These are phyloP conservation scores for Ommatoiulus sabulosus DNA, from an alignment of 2,888 invertebrate genomes.

Conservation along the genomic window DNA sequence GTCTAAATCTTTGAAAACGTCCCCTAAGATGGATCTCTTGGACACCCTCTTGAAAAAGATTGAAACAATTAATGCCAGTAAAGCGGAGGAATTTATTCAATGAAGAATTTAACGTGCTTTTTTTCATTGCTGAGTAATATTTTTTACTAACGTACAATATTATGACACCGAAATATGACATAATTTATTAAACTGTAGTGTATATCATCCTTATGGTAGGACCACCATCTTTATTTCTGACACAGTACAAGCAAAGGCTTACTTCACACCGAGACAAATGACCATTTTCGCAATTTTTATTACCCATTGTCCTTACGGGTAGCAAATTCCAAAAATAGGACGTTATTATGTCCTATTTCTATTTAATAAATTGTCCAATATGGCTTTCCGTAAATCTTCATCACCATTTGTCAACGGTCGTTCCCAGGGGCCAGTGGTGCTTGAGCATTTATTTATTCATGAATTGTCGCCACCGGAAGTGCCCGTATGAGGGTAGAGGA, in stretches of 20 bases:
- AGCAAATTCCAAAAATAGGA: conserved; percentile 2
- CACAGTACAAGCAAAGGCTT: neutral
- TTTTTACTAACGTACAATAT: no score
- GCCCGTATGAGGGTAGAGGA: conserved; percentile 1
- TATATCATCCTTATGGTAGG: neutral
- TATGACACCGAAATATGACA: neutral
- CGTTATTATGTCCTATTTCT: neutral
- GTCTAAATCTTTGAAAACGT: no score
- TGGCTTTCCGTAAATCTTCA: neutral
- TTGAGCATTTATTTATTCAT: conserved; percentile 16
- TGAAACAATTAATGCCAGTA: no score
- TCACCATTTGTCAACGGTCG: neutral
- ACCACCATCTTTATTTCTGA: neutral
- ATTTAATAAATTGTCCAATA: conserved; percentile 24
- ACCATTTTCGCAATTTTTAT: neutral
- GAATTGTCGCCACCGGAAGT: conserved; percentile 30
- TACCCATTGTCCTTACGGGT: neutral
- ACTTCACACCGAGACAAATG: neutral
- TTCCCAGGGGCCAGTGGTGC: neutral
- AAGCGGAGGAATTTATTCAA: no score
- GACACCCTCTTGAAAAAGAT: no score
- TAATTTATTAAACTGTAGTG: neutral
- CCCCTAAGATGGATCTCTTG: no score
- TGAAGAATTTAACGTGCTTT: no score
- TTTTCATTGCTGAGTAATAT: no score